phyloP scores from a whole-genome alignment of 2,797 vertebrate species.

The Muraenolepis orangiensis region DNA sequence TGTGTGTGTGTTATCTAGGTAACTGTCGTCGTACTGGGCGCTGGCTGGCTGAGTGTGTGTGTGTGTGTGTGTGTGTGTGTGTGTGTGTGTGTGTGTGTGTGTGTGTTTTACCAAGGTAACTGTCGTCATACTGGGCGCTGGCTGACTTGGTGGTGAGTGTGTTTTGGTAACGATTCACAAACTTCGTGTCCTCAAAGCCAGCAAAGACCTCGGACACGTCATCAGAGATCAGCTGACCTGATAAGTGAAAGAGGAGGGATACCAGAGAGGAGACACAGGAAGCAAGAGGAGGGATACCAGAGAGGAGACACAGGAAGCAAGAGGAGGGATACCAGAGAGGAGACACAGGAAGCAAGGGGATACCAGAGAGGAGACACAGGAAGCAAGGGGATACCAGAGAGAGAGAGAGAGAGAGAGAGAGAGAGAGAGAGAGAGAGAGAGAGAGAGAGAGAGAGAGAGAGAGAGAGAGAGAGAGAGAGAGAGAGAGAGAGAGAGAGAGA shows the following conservation, averaged over 20 bases:
- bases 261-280: neutral
- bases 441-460: neutral
- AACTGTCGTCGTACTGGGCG: conserved; percentile 92
- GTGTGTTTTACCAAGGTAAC: conserved; percentile 83
- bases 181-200: conserved; percentile 54
- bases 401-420: no score
- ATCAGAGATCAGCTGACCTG: conserved; percentile 93
- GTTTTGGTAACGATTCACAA: conserved; percentile 71
- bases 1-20: conserved; percentile 77
- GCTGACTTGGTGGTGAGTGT: conserved; percentile 85
- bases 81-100: conserved; percentile 11
- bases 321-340: neutral
- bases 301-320: neutral
- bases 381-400: no score
- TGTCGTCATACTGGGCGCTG: conserved; percentile 88
- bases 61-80: conserved; percentile 17
- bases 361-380: neutral
- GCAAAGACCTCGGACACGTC: conserved; percentile 84
- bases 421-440: no score
- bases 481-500: no score
- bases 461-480: no score
- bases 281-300: no score
- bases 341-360: neutral
- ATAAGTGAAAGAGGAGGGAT: neutral
- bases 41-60: conserved; percentile 71